Evolutionary conservation across 2,888 invertebrate genomes (phyloP).

Genomic region (Pachycephus smyrnensis): DNA sequence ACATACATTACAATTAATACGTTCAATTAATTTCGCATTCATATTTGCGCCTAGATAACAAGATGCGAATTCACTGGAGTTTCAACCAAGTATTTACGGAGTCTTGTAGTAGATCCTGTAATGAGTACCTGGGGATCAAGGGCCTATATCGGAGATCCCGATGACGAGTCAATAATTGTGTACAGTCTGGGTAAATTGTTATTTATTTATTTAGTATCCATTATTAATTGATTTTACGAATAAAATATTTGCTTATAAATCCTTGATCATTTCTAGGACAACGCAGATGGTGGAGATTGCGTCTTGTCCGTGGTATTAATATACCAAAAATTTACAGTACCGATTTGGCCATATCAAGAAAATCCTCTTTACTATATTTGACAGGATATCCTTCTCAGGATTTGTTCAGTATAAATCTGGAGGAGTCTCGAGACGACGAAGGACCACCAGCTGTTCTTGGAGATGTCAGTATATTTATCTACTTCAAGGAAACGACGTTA

Average conservation of each 20-base stretch:
- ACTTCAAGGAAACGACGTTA: conserved; percentile 2
- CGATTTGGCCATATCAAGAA: conserved; percentile 60
- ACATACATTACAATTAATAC: background rate
- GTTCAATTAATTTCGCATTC: background rate
- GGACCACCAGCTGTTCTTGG: conserved; percentile 26
- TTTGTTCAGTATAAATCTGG: conserved; percentile 57
- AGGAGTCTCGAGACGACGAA: conserved; percentile 32
- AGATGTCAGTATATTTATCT: background rate
- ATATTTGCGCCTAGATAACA: conserved; percentile 28
- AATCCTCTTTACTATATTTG: conserved; percentile 55
- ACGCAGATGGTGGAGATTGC: conserved; percentile 58
- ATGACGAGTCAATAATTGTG: conserved; percentile 48
- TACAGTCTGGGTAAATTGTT: conserved; percentile 37
- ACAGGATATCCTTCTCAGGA: conserved; percentile 50
- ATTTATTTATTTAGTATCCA: background rate
- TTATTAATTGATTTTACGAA: background rate
- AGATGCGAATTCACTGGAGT: conserved; percentile 44
- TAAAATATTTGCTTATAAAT: background rate
- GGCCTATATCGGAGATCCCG: conserved; percentile 64
- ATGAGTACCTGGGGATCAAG: conserved; percentile 45
- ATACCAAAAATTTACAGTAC: conserved; percentile 46
- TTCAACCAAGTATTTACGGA: conserved; percentile 47
- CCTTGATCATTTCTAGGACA: conserved; percentile 33
- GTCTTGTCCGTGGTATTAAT: conserved; percentile 32
- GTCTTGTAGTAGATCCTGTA: conserved; percentile 57